These are phyloP conservation scores for Zaprionus taronus DNA, from an alignment of 1,140 invertebrate species.

Conservation along the genomic window DNA sequence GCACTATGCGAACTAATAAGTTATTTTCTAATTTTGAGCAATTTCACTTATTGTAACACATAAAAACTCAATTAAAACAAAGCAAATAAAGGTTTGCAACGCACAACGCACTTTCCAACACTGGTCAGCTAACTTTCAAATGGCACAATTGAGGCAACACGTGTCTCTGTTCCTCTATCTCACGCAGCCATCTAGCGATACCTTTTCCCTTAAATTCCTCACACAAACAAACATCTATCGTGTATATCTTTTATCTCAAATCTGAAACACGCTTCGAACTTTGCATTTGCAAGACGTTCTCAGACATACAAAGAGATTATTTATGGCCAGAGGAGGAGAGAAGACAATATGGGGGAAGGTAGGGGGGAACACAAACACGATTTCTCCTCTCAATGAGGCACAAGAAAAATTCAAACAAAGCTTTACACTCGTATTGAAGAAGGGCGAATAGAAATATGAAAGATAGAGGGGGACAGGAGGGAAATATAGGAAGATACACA, in stretches of 20 bases:
- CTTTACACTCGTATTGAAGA: slow-evolving; percentile 5
- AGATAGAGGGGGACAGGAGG: background rate
- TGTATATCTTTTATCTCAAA: slow-evolving; percentile 6
- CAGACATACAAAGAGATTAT: slow-evolving; percentile 5
- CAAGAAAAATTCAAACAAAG: background rate
- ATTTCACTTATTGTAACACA: no score
- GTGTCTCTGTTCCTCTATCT: slow-evolving; percentile 1
- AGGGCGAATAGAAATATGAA: background rate
- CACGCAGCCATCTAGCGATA: background rate
- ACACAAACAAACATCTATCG: slow-evolving; percentile 1
- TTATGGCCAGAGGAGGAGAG: background rate
- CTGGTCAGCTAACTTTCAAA: background rate
- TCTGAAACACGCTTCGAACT: slow-evolving; percentile 25
- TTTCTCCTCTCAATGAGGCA: slow-evolving; percentile 9
- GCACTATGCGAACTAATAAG: no score
- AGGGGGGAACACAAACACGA: background rate
- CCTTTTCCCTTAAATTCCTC: no score
- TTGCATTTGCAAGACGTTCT: slow-evolving; percentile 12
- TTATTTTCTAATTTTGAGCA: no score
- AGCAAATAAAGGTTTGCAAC: background rate
- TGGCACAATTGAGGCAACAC: background rate
- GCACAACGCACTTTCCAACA: background rate
- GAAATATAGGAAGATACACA: no score
- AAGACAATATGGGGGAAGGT: background rate
- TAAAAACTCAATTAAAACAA: background rate